Evolutionary conservation across 2,888 invertebrate genomes (phyloP), one percentile per base, ranked within the genome.

Genomic region (Pedicia rivosa): DNA sequence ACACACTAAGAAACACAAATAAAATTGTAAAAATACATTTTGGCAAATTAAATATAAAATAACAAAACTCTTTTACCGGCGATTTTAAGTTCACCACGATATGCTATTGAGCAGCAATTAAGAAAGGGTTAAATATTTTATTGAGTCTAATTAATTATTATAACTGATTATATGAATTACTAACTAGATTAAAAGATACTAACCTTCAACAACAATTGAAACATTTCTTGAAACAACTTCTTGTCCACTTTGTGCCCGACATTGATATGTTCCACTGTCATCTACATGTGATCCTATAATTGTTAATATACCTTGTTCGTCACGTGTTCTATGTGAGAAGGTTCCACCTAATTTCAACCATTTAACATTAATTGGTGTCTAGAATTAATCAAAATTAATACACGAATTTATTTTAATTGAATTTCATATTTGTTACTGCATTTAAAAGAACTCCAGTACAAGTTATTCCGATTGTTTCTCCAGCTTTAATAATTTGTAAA

Each of bases 231-330:
- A 72, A 28, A 68, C 78, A 17, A 77, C 65, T 31, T 70, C 68
- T 7, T 68, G 62, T 15, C 80, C 81, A 53, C 84, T 84, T 40
- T 68, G 70, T 1, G 86, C 87, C 48, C 78, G 75, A 52, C 95
- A 95, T 35, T 86, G 70, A 57, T 94, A 95, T 39, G 73, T 69
- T 28, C 94, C 95, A 22, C 86, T 82, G 54, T 95, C 94, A 8
- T 79, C 68, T 2, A 71, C 66, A 55, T 76, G 73, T 1, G 88
- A 69, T 51, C 86, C 74, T 2, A 74, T 74, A 43, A 97, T 82
- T 22, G 76, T 65, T 5, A 97, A 67, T 3, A 76, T 57, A 20
- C 95, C 95, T 17, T 62, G 62, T 46, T 86, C 78, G 41, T 81
- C 68, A 42, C 76, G 67, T 0, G 74, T 69, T 46, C 77, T 67